These are phyloP conservation scores for Brachypodius melanocephalos DNA, from an alignment of 2,113 vertebrate species.

Conservation along the genomic window DNA sequence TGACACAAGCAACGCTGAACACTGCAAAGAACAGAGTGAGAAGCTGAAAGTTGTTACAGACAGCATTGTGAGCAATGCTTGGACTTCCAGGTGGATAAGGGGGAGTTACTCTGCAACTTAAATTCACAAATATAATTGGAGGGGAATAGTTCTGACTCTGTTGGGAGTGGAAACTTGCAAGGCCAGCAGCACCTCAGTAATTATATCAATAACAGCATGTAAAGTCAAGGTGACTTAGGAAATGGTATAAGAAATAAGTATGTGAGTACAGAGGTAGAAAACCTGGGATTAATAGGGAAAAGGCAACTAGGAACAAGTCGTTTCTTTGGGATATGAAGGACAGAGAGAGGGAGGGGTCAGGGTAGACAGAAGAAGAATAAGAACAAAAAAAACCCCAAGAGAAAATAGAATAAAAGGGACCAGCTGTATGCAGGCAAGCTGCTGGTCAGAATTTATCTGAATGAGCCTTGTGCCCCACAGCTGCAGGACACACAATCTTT, in stretches of 20 bases:
- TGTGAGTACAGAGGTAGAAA: not conserved
- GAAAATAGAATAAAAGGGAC: not conserved
- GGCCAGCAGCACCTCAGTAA: not conserved
- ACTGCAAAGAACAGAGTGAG: not conserved
- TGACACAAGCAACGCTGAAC: not conserved
- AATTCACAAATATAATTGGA: not conserved
- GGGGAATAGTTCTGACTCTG: not conserved
- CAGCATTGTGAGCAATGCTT: not conserved
- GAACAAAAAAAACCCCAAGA: not conserved
- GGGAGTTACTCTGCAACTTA: not conserved
- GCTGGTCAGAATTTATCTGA: not conserved
- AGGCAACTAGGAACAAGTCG: not conserved
- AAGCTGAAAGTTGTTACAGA: not conserved
- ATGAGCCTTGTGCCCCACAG: not conserved
- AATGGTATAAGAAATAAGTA: not conserved
- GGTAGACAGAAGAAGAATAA: not conserved
- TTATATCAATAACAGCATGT: accelerated
- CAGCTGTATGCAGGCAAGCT: not conserved
- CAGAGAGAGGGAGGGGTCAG: not conserved
- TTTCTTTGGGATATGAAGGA: not conserved
- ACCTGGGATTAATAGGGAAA: not conserved
- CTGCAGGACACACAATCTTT: not conserved
- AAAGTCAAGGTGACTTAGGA: not conserved
- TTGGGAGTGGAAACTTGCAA: not conserved
- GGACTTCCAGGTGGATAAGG: not conserved